Conservation (phyloP, 1,140 invertebrate genomes). For the Drosophila parabipectinata region DNA sequence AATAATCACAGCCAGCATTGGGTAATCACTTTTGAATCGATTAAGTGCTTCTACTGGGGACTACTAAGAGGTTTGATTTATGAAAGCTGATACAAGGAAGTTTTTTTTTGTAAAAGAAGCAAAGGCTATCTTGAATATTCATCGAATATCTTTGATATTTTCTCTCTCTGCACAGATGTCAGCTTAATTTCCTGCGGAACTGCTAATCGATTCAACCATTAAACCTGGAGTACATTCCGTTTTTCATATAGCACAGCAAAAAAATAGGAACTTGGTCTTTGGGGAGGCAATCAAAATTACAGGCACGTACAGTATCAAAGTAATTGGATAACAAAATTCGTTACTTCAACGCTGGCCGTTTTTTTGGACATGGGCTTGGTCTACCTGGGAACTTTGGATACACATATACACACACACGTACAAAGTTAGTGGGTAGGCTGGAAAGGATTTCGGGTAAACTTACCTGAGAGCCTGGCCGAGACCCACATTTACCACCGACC, state of each 20-base stretch:
- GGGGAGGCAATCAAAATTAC: slow-evolving; percentile 69
- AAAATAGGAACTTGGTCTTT: slow-evolving; percentile 4
- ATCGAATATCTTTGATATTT: background rate
- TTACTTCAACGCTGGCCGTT: slow-evolving; percentile 46
- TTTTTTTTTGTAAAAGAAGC: background rate
- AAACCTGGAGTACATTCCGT: slow-evolving; percentile 8
- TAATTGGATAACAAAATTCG: slow-evolving; percentile 81
- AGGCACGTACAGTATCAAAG: slow-evolving; percentile 83
- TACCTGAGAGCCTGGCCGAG: slow-evolving; percentile 76
- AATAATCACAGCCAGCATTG: slow-evolving; percentile 45
- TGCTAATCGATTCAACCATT: slow-evolving; percentile 32
- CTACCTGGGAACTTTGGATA: slow-evolving; percentile 48
- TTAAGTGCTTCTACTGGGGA: slow-evolving; percentile 9
- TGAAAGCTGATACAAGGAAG: background rate
- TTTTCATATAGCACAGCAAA: slow-evolving; percentile 4
- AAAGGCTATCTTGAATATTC: no score
- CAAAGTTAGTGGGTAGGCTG: slow-evolving; percentile 20
- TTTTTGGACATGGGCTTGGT: slow-evolving; percentile 13
- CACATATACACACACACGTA: slow-evolving; percentile 24
- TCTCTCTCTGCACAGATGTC: background rate
- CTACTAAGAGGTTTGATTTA: background rate
- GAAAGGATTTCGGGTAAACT: slow-evolving; percentile 33
- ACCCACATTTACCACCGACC: slow-evolving; percentile 76
- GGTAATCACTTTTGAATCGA: slow-evolving; percentile 43
- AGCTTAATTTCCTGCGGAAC: slow-evolving; percentile 22